Percentiles rank a stretch among this genome's conserved stretches.
Conservation (phyloP, 2,797 vertebrate genomes). For the Falco columbarius region DNA sequence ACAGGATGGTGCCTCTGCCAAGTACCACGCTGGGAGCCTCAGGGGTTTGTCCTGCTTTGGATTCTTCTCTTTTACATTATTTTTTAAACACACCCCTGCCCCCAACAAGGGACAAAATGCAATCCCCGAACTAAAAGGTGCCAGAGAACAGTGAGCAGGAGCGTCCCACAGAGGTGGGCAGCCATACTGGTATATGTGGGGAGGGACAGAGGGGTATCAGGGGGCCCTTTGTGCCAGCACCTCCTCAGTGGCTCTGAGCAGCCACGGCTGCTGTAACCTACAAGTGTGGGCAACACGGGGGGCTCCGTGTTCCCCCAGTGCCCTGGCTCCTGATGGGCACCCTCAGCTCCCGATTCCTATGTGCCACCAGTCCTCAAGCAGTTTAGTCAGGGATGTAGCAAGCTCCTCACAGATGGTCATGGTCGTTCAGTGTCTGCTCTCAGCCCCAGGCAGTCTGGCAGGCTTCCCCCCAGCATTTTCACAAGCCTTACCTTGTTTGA, state of each 20-base stretch:
- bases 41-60: background rate
- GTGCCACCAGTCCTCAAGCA: rapidly evolving
- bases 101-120: background rate
- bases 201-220: background rate
- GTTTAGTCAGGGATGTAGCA: background rate
- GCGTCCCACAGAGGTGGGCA: background rate
- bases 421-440: background rate
- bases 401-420: background rate
- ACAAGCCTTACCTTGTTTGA: conserved; percentile 41
- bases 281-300: rapidly evolving
- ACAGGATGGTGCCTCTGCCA: background rate
- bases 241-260: background rate
- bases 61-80: background rate
- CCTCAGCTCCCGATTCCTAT: background rate
- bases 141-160: background rate
- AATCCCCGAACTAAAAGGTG: background rate
- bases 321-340: background rate
- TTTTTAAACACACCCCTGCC: background rate
- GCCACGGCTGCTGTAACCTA: background rate
- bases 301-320: background rate
- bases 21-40: background rate
- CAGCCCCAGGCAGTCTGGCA: background rate
- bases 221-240: background rate
- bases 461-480: background rate
- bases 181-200: background rate